Percentiles rank a stretch among this genome's conserved stretches.
These are phyloP conservation scores for Rutpela maculata DNA, from an alignment of 2,888 invertebrate genomes.

Conservation along the genomic window DNA sequence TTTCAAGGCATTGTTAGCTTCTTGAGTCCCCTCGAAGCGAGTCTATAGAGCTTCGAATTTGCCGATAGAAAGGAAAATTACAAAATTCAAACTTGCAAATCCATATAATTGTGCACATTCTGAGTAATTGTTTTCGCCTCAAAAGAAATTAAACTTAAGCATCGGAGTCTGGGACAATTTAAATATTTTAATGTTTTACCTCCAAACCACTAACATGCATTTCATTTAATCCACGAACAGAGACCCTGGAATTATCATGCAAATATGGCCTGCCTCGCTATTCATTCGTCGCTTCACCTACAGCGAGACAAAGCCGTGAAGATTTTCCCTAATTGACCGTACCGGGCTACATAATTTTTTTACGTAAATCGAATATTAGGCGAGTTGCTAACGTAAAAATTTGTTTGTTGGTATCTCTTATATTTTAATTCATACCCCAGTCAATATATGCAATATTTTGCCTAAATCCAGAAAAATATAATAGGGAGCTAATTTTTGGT, in stretches of 20 bases:
- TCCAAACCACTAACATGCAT: conserved; percentile 1
- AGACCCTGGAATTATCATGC: conserved; percentile 17
- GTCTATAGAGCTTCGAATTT: background rate
- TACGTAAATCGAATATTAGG: background rate
- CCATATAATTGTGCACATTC: conserved; percentile 1
- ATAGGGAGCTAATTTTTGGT: no score
- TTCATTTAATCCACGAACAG: background rate
- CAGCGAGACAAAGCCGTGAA: conserved; percentile 1
- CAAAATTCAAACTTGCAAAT: background rate
- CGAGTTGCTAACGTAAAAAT: background rate
- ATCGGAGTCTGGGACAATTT: background rate
- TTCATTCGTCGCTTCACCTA: conserved; percentile 9
- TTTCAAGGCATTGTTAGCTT: background rate
- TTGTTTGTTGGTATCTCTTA: background rate
- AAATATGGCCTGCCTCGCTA: background rate
- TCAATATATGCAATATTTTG: no score
- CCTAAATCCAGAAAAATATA: no score
- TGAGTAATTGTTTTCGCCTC: background rate
- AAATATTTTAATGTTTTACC: background rate
- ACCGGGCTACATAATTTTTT: background rate
- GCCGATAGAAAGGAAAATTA: background rate
- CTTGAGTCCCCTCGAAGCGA: background rate
- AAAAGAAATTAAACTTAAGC: conserved; percentile 16
- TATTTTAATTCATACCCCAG: no score
- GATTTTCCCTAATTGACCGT: conserved; percentile 13